A percentile compares a stretch with the other conserved stretches of the same genome.
Evolutionary conservation across 2,888 invertebrate genomes (phyloP).

Genomic region (Amphiduros pacificus): DNA sequence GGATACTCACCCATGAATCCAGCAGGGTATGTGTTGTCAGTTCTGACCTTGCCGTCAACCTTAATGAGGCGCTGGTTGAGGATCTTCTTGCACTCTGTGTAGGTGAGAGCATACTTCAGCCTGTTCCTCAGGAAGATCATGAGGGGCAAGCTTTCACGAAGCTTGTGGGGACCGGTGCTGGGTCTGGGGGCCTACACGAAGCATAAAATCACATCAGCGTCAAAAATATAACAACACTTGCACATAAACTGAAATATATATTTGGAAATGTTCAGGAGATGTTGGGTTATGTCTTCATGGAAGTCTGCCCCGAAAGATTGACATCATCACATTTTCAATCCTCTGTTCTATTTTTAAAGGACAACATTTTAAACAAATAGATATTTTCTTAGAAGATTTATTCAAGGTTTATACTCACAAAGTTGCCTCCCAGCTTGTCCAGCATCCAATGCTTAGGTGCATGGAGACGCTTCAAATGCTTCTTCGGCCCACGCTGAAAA

Average conservation of each 20-base stretch:
- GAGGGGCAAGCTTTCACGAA: conserved; percentile 93
- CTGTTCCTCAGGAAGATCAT: conserved; percentile 96
- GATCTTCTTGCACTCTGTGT: conserved; percentile 95
- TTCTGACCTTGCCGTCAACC: conserved; percentile 97
- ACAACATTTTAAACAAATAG: too few species aligned
- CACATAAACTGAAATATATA: too few species aligned
- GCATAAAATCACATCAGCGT: too few species aligned
- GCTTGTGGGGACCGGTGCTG: conserved; percentile 95
- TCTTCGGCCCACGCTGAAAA: conserved; percentile 90
- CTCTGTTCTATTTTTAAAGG: too few species aligned
- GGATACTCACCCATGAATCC: conserved; percentile 98
- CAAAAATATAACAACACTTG: too few species aligned
- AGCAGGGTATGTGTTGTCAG: conserved; percentile 95
- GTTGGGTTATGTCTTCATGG: too few species aligned
- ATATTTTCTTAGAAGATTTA: too few species aligned
- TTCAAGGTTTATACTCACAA: conserved; percentile 66
- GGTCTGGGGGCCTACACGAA: conserved; percentile 81
- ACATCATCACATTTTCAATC: too few species aligned
- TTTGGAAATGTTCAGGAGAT: too few species aligned
- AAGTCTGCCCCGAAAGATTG: too few species aligned
- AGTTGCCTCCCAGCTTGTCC: conserved; percentile 97
- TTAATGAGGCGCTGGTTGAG: conserved; percentile 97
- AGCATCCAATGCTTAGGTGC: conserved; percentile 99
- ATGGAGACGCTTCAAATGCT: conserved; percentile 98
- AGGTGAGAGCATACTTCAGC: conserved; percentile 96